Percentiles rank a stretch among this genome's conserved stretches.
These are phyloP conservation scores for Eulemur mongoz DNA, from an alignment of 2,797 vertebrate species.

Conservation along the genomic window DNA sequence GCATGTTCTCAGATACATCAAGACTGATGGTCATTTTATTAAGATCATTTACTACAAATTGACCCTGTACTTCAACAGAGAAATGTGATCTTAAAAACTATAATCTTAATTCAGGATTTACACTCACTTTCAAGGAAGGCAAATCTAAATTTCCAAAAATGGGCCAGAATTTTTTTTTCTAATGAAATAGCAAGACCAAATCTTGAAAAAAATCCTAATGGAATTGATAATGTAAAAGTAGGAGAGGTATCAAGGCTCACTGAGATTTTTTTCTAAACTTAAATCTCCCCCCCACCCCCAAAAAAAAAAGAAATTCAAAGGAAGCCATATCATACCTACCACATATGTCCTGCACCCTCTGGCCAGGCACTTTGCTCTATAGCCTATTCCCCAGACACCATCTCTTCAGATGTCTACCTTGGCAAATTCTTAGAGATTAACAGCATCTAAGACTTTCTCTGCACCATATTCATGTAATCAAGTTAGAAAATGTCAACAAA, in stretches of 20 bases:
- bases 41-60: background rate
- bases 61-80: background rate
- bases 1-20: background rate
- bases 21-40: background rate
- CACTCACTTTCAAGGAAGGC: background rate
- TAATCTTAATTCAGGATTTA: background rate
- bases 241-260: background rate
- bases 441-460: conserved; percentile 48
- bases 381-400: conserved; percentile 60
- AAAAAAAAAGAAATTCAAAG: conserved; percentile 17
- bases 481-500: conserved; percentile 16
- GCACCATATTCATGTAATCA: background rate
- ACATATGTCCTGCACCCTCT: conserved; percentile 65
- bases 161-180: background rate
- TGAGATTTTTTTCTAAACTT: conserved; percentile 23
- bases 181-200: background rate
- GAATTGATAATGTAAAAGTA: background rate
- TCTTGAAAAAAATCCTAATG: background rate
- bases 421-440: conserved; percentile 52
- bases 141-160: conserved; percentile 17
- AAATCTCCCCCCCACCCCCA: background rate
- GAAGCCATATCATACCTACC: conserved; percentile 43
- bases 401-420: conserved; percentile 53
- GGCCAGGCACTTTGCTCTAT: conserved; percentile 19
- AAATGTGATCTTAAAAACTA: background rate